Percentiles rank a stretch among this genome's conserved stretches.
These are phyloP conservation scores for Sphenodon punctatus DNA, from an alignment of 2,797 vertebrate genomes.

Conservation along the genomic window DNA sequence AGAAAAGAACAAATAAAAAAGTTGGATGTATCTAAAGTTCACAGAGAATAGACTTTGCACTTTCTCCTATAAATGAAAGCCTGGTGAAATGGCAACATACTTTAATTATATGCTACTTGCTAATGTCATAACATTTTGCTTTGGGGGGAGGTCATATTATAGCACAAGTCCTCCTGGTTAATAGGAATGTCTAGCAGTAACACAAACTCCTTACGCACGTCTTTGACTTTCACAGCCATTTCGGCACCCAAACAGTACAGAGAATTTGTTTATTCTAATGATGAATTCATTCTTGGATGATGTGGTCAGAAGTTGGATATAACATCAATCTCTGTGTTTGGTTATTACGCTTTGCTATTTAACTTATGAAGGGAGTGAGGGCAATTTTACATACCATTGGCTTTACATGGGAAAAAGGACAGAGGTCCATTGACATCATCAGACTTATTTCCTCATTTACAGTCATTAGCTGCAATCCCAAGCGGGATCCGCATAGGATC, in stretches of 20 bases:
- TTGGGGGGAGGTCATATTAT: conserved; percentile 46
- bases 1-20: conserved; percentile 86
- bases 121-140: conserved; percentile 78
- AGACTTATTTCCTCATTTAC: background rate
- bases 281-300: background rate
- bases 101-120: conserved; percentile 80
- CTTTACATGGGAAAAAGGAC: background rate
- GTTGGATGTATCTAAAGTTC: conserved; percentile 82
- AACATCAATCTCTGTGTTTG: background rate
- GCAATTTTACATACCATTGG: background rate
- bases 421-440: no score
- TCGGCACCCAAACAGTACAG: background rate
- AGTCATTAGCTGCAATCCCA: no score
- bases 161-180: conserved; percentile 42
- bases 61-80: conserved; percentile 83
- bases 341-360: background rate
- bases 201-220: conserved; percentile 12
- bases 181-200: conserved; percentile 46
- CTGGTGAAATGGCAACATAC: conserved; percentile 78
- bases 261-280: background rate
- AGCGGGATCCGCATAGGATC: no score
- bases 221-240: background rate
- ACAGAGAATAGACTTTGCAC: conserved; percentile 80
- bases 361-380: background rate
- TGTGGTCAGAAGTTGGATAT: background rate